These are phyloP conservation scores for Hemiscyllium ocellatum DNA, from an alignment of 2,113 vertebrate species.

Conservation along the genomic window DNA sequence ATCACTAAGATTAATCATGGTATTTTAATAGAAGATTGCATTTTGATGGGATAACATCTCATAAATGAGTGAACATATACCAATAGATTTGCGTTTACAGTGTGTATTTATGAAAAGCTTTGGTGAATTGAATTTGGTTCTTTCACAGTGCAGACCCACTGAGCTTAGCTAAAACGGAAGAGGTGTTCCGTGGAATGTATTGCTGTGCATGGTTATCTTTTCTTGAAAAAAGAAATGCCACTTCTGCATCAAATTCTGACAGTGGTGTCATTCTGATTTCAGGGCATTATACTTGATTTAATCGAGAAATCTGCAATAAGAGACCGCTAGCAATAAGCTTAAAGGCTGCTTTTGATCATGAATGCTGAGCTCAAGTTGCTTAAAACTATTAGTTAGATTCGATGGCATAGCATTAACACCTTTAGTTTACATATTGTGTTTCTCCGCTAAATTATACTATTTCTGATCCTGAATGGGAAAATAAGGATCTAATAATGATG, in stretches of 20 bases:
- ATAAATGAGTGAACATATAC: not conserved
- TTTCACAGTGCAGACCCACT: not conserved
- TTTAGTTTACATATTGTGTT: not conserved
- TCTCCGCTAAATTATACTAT: not conserved
- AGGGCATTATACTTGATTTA: not conserved
- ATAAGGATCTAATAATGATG: not conserved
- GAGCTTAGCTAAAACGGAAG: not conserved
- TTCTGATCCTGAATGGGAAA: not conserved
- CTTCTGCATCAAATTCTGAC: not conserved
- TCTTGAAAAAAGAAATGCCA: not conserved
- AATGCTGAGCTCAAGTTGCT: not conserved
- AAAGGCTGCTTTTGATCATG: not conserved
- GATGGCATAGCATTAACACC: not conserved
- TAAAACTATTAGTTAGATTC: slow-evolving; percentile 17
- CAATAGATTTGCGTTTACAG: not conserved
- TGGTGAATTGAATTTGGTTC: not conserved
- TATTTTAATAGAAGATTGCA: slow-evolving; percentile 1
- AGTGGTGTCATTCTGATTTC: not conserved
- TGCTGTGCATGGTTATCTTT: not conserved
- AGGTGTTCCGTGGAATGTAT: not conserved
- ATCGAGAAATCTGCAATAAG: not conserved
- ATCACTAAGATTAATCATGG: slow-evolving; percentile 3
- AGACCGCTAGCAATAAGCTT: not conserved
- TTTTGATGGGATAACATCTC: not conserved
- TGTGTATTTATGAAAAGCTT: not conserved